Evolutionary conservation across 2,888 invertebrate genomes (phyloP).

Genomic region (Octonoba sinensis): DNA sequence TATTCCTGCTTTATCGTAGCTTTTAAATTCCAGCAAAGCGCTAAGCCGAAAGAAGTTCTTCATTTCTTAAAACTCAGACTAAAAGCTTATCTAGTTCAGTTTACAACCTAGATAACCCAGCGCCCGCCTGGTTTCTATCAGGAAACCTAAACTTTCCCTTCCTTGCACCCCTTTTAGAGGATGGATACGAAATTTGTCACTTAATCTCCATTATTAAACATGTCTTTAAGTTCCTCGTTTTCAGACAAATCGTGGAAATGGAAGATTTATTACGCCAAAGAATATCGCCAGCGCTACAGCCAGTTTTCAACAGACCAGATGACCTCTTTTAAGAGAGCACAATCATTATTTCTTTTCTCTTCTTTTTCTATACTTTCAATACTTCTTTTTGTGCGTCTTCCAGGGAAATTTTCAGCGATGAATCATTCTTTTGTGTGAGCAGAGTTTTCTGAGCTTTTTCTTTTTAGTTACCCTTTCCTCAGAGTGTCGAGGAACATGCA

Average conservation of each 20-base stretch:
- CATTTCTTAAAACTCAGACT: no score
- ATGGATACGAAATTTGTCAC: background rate
- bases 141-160: background rate
- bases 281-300: slow-evolving; percentile 1
- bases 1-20: no score
- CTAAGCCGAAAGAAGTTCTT: no score
- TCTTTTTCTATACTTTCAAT: background rate
- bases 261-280: slow-evolving; percentile 2
- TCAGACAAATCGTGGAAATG: background rate
- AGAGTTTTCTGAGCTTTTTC: background rate
- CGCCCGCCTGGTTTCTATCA: no score
- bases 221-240: background rate
- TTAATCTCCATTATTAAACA: slow-evolving; percentile 4
- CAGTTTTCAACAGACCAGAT: background rate
- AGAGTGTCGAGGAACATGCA: no score
- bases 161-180: background rate
- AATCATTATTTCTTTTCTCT: slow-evolving; percentile 4
- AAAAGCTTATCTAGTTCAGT: no score
- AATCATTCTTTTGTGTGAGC: slow-evolving; percentile 5
- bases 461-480: no score
- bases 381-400: background rate
- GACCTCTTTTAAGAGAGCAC: background rate
- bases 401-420: slow-evolving; percentile 1
- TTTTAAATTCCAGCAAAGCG: no score
- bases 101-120: no score